phyloP scores from a whole-genome alignment of 2,888 invertebrate genomes.

The Agrotis exclamationis region DNA sequence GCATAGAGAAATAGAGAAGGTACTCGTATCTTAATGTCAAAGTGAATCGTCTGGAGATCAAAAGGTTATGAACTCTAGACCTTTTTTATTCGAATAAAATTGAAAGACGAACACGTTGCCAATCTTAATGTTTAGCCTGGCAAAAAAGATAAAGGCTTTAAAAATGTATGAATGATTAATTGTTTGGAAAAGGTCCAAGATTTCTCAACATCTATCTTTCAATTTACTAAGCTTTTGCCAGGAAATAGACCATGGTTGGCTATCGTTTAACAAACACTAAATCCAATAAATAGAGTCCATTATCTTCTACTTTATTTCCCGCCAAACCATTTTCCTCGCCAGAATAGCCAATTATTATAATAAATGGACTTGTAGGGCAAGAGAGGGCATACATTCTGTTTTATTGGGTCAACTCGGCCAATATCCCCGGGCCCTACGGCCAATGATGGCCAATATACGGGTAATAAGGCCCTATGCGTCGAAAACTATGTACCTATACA shows the following conservation, averaged over 20 bases:
- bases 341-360: constrained; percentile 43
- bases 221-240: not conserved
- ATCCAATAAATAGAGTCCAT: constrained; percentile 8
- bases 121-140: not conserved
- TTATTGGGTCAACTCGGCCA: constrained; percentile 37
- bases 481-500: not conserved
- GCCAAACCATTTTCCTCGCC: not conserved
- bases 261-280: not conserved
- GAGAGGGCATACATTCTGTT: constrained; percentile 18
- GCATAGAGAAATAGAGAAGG: not conserved
- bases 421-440: constrained; percentile 12
- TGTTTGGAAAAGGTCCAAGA: not conserved
- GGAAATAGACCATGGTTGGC: not conserved
- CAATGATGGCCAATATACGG: constrained; percentile 32
- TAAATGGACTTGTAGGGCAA: constrained; percentile 10
- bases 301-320: constrained; percentile 11
- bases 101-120: not conserved
- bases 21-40: constrained; percentile 3
- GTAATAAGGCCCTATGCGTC: constrained; percentile 7
- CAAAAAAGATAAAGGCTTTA: not conserved
- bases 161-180: not conserved
- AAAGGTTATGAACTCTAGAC: constrained; percentile 23
- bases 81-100: constrained; percentile 1
- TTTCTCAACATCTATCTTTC: not conserved
- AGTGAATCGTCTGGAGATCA: constrained; percentile 29